Conservation (phyloP, 2,113 vertebrate genomes). For the Cyprinodon brontotheroides region DNA sequence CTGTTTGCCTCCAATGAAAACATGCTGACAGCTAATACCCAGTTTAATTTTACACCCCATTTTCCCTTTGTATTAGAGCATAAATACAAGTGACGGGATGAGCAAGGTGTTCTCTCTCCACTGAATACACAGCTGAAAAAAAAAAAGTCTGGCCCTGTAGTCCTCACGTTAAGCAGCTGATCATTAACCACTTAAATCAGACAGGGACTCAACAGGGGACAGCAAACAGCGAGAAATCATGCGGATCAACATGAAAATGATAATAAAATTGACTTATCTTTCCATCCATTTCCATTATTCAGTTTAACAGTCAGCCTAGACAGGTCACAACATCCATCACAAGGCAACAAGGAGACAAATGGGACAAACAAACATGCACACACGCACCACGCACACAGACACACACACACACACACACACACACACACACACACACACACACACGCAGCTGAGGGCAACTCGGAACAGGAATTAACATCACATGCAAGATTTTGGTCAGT, state of each 20-base stretch:
- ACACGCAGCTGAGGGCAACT: not conserved
- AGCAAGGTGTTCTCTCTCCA: conserved; percentile 41
- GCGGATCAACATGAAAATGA: too few relatives aligned
- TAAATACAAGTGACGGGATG: conserved; percentile 61
- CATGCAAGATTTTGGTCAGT: not conserved
- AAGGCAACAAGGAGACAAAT: not conserved
- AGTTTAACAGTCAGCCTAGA: not conserved
- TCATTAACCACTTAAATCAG: conserved; percentile 65
- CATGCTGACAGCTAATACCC: conserved; percentile 69
- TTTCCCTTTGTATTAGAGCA: conserved; percentile 49
- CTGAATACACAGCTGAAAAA: conserved; percentile 42
- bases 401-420: not conserved
- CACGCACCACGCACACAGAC: too few relatives aligned
- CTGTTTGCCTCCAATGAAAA: conserved; percentile 69
- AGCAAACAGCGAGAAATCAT: too few relatives aligned
- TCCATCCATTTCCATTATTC: not conserved
- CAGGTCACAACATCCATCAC: not conserved
- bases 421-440: not conserved
- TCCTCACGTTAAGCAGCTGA: conserved; percentile 55
- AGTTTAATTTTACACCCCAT: conserved; percentile 56
- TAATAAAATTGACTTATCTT: not conserved
- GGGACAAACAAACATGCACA: not conserved
- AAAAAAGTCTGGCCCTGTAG: conserved; percentile 45
- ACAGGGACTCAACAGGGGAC: conserved; percentile 41
- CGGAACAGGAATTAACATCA: not conserved